phyloP scores from a whole-genome alignment of 2,888 invertebrate genomes.

The Pandemis cinnamomeana region DNA sequence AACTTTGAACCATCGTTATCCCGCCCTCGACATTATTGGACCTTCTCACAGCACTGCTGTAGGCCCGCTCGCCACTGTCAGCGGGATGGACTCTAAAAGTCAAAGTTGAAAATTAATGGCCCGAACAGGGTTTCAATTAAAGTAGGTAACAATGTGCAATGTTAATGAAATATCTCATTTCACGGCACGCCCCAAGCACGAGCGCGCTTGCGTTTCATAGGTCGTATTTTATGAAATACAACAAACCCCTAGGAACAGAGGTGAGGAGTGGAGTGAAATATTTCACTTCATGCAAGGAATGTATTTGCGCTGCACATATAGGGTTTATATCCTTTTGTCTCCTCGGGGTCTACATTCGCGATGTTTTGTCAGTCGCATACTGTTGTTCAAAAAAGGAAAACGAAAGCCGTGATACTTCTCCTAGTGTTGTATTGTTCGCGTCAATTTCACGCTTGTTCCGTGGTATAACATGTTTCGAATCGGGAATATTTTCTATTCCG shows the following conservation, averaged over 20 bases:
- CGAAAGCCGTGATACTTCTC: neutral
- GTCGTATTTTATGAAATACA: slow-evolving; percentile 2
- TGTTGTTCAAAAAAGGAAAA: neutral
- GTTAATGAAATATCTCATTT: slow-evolving; percentile 6
- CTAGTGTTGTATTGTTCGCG: neutral
- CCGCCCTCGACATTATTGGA: slow-evolving; percentile 73
- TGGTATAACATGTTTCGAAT: neutral
- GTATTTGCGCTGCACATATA: neutral
- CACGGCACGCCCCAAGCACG: neutral
- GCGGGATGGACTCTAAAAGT: slow-evolving; percentile 21
- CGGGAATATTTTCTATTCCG: slow-evolving; percentile 16
- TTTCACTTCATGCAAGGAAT: slow-evolving; percentile 11
- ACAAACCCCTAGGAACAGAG: slow-evolving; percentile 4
- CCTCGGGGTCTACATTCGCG: neutral
- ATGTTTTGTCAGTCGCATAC: neutral
- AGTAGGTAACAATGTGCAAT: slow-evolving; percentile 10
- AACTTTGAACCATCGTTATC: slow-evolving; percentile 75
- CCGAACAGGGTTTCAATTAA: slow-evolving; percentile 20
- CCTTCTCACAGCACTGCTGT: slow-evolving; percentile 55
- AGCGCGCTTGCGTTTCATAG: neutral
- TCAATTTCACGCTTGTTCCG: neutral
- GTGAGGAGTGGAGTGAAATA: slow-evolving; percentile 4
- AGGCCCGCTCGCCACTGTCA: slow-evolving; percentile 27
- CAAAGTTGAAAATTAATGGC: slow-evolving; percentile 21
- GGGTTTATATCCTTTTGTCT: slow-evolving; percentile 5